phyloP scores from a whole-genome alignment of 2,113 vertebrate genomes.

The Ptilonorhynchus violaceus region DNA sequence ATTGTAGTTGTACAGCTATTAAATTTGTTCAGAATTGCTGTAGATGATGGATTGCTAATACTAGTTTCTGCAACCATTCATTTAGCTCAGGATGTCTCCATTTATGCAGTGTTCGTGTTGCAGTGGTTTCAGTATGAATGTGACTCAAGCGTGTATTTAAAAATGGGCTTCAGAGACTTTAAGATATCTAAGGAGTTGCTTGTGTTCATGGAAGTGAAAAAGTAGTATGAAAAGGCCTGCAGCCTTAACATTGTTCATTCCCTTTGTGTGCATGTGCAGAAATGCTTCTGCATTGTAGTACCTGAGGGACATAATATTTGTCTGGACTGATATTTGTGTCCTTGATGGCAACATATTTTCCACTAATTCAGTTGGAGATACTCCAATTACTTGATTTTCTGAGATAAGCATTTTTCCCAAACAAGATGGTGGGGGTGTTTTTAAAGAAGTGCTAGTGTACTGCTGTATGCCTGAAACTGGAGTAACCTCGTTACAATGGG shows the following conservation, averaged over 20 bases:
- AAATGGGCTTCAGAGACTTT: background rate
- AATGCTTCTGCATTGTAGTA: background rate
- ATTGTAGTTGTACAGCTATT: background rate
- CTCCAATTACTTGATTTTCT: background rate
- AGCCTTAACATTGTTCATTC: background rate
- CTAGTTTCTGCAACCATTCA: background rate
- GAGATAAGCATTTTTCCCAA: background rate
- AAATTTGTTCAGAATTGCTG: background rate
- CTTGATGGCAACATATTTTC: background rate
- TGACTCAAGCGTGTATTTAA: background rate
- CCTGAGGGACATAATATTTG: background rate
- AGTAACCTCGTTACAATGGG: background rate
- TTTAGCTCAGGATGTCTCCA: background rate
- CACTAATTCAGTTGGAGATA: background rate
- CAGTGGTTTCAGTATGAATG: background rate
- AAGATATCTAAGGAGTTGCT: background rate
- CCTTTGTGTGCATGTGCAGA: background rate
- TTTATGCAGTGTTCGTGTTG: background rate
- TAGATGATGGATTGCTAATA: background rate
- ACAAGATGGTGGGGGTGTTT: background rate
- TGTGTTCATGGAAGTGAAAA: background rate
- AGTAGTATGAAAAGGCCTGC: background rate
- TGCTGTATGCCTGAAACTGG: background rate
- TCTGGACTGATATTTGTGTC: background rate
- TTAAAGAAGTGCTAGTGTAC: background rate